Evolutionary conservation across 2,888 invertebrate species (phyloP).

Genomic region (Druceiella hillmani): DNA sequence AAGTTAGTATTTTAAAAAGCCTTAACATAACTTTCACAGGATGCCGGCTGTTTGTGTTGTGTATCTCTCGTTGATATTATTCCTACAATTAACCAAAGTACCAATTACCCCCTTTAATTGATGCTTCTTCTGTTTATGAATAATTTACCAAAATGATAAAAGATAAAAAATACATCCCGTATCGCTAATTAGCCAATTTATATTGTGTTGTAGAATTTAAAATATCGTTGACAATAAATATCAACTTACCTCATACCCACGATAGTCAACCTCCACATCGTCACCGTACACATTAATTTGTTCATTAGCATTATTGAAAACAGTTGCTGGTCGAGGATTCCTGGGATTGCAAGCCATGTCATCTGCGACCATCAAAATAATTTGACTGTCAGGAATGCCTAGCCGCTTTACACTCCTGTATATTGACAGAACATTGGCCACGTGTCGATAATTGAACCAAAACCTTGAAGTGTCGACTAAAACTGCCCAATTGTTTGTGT

Average conservation of each 20-base stretch:
- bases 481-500: conserved; percentile 99
- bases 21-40: too few species aligned
- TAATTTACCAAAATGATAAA: too few species aligned
- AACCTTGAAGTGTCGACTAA: conserved; percentile 97
- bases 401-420: conserved; percentile 96
- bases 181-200: too few species aligned
- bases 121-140: too few species aligned
- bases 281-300: conserved; percentile 99
- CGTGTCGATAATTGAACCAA: conserved; percentile 99
- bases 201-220: too few species aligned
- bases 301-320: conserved; percentile 96
- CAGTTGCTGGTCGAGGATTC: conserved; percentile 95
- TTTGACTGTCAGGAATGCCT: conserved; percentile 98
- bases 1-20: too few species aligned
- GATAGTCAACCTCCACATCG: conserved; percentile 98
- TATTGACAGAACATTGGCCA: conserved; percentile 96
- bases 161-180: too few species aligned
- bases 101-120: too few species aligned
- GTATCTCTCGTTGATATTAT: too few species aligned
- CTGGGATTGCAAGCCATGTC: conserved; percentile 99
- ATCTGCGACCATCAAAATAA: conserved; percentile 98
- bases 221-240: too few species aligned
- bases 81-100: too few species aligned
- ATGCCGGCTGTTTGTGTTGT: too few species aligned
- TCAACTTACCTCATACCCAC: conserved; percentile 75